Percentiles rank a stretch among this genome's conserved stretches.
Evolutionary conservation across 2,797 vertebrate species (phyloP).

Genomic region (Cygnus olor): DNA sequence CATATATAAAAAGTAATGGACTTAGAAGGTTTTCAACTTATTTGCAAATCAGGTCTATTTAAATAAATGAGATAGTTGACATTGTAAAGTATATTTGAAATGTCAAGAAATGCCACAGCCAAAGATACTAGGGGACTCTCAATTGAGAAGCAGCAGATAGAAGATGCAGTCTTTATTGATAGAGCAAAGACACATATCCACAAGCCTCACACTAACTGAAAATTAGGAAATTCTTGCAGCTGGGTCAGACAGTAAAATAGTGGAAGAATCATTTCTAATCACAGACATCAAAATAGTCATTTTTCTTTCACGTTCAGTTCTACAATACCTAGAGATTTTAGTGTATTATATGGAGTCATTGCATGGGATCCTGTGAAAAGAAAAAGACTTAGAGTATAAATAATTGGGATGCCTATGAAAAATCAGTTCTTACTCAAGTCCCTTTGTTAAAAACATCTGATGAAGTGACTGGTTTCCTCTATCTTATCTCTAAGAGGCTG

Average conservation of each 20-base stretch:
- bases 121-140: background rate
- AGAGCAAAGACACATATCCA: background rate
- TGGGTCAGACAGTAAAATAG: background rate
- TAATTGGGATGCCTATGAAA: background rate
- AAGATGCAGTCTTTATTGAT: fast-evolving
- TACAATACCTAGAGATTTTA: background rate
- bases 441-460: background rate
- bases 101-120: background rate
- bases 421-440: background rate
- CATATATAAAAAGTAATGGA: background rate
- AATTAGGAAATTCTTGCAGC: background rate
- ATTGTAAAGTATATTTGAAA: background rate
- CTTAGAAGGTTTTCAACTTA: background rate
- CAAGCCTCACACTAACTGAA: background rate
- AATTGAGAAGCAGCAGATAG: background rate
- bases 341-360: background rate
- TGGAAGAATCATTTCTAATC: background rate
- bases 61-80: background rate
- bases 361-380: background rate
- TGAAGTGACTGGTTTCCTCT: background rate
- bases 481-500: background rate
- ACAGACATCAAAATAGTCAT: background rate
- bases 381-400: background rate
- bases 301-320: background rate
- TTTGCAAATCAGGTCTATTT: background rate